Evolutionary conservation across 2,888 invertebrate species (phyloP), one percentile per base, ranked within the genome.

Genomic region (Fragum whitleyi): DNA sequence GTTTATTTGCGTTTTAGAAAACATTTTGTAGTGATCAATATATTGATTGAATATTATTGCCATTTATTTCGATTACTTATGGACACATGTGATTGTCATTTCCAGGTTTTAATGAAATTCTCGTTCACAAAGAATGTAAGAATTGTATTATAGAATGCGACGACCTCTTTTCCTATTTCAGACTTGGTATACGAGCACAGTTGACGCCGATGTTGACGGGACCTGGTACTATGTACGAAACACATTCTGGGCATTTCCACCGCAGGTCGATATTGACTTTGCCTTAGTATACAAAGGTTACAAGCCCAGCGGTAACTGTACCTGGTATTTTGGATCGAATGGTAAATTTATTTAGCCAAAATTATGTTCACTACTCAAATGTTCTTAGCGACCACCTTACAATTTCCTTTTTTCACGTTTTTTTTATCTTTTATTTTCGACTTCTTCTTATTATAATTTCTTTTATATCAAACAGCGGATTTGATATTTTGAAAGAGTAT

Each of bases 291-390:
- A 65, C 26, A 39, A 65, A 26, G 65, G 65, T 11, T 21, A 39
- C 23, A 42, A 14, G 23, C 65, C 65, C 2, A 42, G 14, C 5
- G 65, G 65, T 23, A 65, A 65, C 42, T 65, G 65, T 42, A 65
- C 65, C 9, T 65, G 39, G 65, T 42, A 19, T 26, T 65, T 65
- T 42, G 39, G 26, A 5, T 26, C 23, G 1, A 7, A 23, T n/a
- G 42, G 65, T 65, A 42, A 42, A n/a, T 19, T 11, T 53, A n/a
- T n/a, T n/a, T n/a, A n/a, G n/a, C n/a, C n/a, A n/a, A 16, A 11
- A 42, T 11, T 42, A 42, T 16, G 16, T 42, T 42, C 42, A 42
- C 16, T 9, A 9, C 42, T 11, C 42, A 42, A 42, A 42, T 42
- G 42, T n/a, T n/a, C n/a, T 11, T 42, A 42, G 16, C 11, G 42